Percentiles rank a stretch among this genome's conserved stretches.
phyloP scores from a whole-genome alignment of 1,140 invertebrate species.

The Zaprionus africanus region DNA sequence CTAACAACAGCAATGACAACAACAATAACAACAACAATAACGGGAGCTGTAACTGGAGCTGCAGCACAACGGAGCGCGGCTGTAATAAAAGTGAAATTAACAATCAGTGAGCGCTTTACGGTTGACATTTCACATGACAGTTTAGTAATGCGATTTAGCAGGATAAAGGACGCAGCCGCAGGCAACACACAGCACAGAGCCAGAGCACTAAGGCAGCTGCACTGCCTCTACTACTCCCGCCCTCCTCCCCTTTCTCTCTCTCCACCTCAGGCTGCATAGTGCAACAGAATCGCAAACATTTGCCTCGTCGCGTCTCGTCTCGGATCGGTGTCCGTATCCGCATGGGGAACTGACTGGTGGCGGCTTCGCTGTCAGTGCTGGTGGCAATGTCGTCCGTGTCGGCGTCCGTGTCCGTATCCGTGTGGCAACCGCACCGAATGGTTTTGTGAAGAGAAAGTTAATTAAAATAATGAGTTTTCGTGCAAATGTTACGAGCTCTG shows the following conservation, averaged over 20 bases:
- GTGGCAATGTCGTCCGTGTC: constrained; percentile 42
- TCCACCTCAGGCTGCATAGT: constrained; percentile 13
- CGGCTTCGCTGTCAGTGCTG: constrained; percentile 15
- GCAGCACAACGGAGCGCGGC: constrained; percentile 30
- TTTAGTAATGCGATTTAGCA: constrained; percentile 84
- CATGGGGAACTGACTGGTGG: constrained; percentile 5
- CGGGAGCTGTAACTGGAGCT: constrained; percentile 13
- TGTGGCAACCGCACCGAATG: constrained; percentile 61
- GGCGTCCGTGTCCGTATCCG: constrained; percentile 42
- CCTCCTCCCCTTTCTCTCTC: not conserved
- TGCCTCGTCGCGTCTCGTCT: constrained; percentile 2
- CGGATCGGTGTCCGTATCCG: constrained; percentile 10
- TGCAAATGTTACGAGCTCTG: constrained; percentile 61
- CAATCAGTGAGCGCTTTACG: constrained; percentile 84
- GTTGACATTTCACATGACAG: constrained; percentile 84
- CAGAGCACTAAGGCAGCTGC: constrained; percentile 29
- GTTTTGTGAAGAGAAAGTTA: constrained; percentile 81
- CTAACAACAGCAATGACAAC: constrained; percentile 19
- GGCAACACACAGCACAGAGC: constrained; percentile 3
- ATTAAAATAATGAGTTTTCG: constrained; percentile 84
- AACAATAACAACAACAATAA: constrained; percentile 20
- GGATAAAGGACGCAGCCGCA: constrained; percentile 80
- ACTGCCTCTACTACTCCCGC: not conserved
- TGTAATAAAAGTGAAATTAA: constrained; percentile 83
- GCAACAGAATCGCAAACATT: constrained; percentile 36